Evolutionary conservation across 2,113 vertebrate genomes (phyloP).

Genomic region (Phylloscopus whistleri): DNA sequence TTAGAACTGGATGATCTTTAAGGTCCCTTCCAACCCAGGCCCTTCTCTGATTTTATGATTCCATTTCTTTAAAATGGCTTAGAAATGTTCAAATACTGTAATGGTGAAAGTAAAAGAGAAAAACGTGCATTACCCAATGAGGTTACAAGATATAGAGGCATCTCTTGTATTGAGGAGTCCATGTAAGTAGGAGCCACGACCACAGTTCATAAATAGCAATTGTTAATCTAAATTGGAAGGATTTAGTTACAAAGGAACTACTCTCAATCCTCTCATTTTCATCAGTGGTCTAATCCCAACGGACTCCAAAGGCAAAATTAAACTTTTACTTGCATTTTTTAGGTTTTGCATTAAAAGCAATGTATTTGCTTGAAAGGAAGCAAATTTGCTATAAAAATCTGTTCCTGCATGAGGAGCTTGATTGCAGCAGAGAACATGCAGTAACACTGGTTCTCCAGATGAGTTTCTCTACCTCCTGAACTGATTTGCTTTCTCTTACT

Average conservation of each 20-base stretch:
- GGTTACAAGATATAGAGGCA: background rate
- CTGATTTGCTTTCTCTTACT: background rate
- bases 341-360: background rate
- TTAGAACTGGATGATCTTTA: background rate
- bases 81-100: background rate
- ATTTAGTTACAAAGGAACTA: slow-evolving; percentile 12
- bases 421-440: background rate
- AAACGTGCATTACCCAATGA: background rate
- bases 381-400: background rate
- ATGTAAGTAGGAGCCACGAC: background rate
- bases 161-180: background rate
- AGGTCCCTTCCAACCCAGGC: background rate
- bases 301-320: background rate
- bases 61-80: background rate
- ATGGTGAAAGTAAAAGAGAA: background rate
- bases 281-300: background rate
- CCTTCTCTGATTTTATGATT: background rate
- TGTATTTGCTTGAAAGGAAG: background rate
- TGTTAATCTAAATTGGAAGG: background rate
- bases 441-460: background rate
- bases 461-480: background rate
- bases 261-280: slow-evolving; percentile 7
- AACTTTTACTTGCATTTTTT: background rate
- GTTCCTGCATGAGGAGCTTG: background rate
- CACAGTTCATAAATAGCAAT: background rate